Percentiles rank a stretch among this genome's conserved stretches.
Conservation (phyloP, 2,113 vertebrate genomes). For the Sander lucioperca region DNA sequence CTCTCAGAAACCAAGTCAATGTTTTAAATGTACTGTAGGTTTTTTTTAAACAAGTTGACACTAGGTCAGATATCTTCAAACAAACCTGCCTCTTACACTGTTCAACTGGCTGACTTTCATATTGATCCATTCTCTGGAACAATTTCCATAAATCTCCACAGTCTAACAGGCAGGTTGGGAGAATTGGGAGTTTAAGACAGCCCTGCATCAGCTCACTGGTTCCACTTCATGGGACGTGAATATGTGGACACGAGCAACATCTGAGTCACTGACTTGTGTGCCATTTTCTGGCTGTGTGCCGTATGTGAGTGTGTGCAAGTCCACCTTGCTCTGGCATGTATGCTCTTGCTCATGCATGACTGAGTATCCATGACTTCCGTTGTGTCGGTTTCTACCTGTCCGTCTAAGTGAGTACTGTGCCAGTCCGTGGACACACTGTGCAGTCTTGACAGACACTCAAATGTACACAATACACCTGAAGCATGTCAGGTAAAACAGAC, state of each 20-base stretch:
- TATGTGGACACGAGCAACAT: slow-evolving; percentile 49
- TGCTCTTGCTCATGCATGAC: slow-evolving; percentile 52
- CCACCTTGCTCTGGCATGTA: slow-evolving; percentile 49
- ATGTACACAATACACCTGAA: slow-evolving; percentile 25
- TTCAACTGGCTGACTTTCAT: slow-evolving; percentile 25
- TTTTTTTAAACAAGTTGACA: slow-evolving; percentile 18
- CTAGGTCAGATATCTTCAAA: slow-evolving; percentile 36
- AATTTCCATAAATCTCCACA: slow-evolving; percentile 51
- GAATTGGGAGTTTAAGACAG: slow-evolving; percentile 57
- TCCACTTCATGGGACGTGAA: slow-evolving; percentile 66
- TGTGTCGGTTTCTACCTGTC: slow-evolving; percentile 62
- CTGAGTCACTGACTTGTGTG: slow-evolving; percentile 34
- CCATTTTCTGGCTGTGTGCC: slow-evolving; percentile 18
- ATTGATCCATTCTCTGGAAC: slow-evolving; percentile 3
- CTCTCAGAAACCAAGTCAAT: neutral
- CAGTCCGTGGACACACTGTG: slow-evolving; percentile 46
- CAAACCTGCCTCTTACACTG: slow-evolving; percentile 20
- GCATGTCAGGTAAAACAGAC: slow-evolving; percentile 34
- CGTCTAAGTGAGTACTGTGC: slow-evolving; percentile 29
- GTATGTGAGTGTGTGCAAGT: slow-evolving; percentile 29
- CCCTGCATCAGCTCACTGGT: slow-evolving; percentile 57
- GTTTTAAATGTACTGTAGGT: neutral
- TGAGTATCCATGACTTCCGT: slow-evolving; percentile 31
- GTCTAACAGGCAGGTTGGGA: slow-evolving; percentile 26
- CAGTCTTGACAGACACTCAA: slow-evolving; percentile 29